Evolutionary conservation across 64 coral and sea anemone genomes (phyloP).

Genomic region (Pocillopora verrucosa): DNA sequence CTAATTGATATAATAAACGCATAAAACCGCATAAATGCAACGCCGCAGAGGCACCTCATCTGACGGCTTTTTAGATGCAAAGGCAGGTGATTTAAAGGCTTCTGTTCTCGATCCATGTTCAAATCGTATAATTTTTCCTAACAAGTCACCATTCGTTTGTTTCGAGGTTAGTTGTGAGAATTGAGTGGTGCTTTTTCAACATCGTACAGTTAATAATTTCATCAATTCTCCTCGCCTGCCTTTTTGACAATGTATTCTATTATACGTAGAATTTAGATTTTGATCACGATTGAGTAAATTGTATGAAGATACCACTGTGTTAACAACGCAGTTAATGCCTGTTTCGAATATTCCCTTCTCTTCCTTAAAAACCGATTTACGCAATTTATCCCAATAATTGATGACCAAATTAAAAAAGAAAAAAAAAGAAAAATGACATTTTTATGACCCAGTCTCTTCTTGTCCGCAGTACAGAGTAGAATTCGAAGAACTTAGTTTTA

Average conservation of each 20-base stretch:
- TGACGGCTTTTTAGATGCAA: not conserved
- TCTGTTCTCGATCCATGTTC: not conserved
- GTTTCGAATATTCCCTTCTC: too few relatives aligned
- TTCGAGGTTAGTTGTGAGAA: not conserved
- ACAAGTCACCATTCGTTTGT: not conserved
- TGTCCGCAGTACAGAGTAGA: too few relatives aligned
- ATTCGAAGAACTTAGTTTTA: too few relatives aligned
- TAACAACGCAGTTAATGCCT: too few relatives aligned
- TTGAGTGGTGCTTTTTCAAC: not conserved
- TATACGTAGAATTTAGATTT: not conserved
- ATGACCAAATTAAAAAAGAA: too few relatives aligned
- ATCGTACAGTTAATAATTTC: not conserved
- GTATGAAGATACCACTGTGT: too few relatives aligned
- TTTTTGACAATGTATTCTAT: not conserved
- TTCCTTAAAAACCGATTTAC: too few relatives aligned
- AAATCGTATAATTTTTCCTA: not conserved
- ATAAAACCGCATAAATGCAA: not conserved
- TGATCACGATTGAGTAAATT: not conserved
- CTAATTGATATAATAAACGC: slow-evolving; percentile 7
- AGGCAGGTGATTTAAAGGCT: not conserved
- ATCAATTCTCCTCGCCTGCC: not conserved
- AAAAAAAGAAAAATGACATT: too few relatives aligned
- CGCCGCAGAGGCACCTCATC: not conserved
- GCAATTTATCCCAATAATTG: too few relatives aligned
- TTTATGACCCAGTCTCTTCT: too few relatives aligned